Evolutionary conservation across 2,888 invertebrate species (phyloP).

Genomic region (Marasmarcha lunaedactyla): DNA sequence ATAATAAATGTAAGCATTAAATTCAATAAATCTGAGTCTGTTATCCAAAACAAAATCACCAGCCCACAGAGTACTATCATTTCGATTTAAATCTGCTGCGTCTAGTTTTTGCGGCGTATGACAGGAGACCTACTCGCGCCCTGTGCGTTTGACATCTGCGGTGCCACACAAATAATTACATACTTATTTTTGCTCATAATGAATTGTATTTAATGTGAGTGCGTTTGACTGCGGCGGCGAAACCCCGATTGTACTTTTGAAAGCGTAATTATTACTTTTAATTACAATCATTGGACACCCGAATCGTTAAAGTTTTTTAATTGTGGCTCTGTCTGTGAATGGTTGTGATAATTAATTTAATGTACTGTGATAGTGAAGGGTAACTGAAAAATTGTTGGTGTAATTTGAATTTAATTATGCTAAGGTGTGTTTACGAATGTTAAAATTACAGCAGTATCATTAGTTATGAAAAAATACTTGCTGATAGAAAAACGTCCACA

Average conservation of each 20-base stretch:
- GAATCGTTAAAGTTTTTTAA: conserved; percentile 9
- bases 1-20: no score
- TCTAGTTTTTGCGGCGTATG: conserved; percentile 61
- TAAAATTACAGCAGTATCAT: no score
- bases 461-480: no score
- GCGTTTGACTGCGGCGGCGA: conserved; percentile 61
- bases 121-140: conserved; percentile 26
- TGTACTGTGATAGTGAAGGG: no score
- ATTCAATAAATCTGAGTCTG: no score
- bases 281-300: conserved; percentile 20
- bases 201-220: conserved; percentile 56
- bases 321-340: conserved; percentile 5
- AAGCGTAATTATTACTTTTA: conserved; percentile 45
- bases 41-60: neutral
- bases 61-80: neutral
- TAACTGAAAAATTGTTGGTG: no score
- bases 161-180: conserved; percentile 49
- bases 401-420: no score
- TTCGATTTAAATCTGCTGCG: conserved; percentile 40
- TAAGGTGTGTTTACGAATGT: no score
- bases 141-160: conserved; percentile 51
- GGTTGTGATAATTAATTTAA: conserved; percentile 1
- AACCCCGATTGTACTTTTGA: conserved; percentile 23
- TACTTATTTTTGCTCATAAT: conserved; percentile 67
- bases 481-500: no score